phyloP scores from a whole-genome alignment of 2,113 vertebrate species.

The Microtus ochrogaster region DNA sequence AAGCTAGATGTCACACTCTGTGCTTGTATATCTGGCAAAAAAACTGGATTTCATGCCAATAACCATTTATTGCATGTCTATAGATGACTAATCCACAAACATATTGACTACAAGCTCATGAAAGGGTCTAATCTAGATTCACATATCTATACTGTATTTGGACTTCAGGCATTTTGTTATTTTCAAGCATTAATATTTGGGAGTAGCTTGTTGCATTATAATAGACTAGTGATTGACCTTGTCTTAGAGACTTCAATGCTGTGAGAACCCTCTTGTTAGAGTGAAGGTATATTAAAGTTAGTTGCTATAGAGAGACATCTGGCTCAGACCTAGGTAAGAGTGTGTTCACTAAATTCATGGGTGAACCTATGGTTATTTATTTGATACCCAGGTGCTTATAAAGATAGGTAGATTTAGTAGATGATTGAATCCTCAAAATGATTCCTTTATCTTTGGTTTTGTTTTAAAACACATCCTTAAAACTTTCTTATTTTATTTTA shows the following conservation, averaged over 20 bases:
- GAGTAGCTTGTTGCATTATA: not conserved
- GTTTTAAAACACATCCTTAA: not conserved
- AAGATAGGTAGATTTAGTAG: not conserved
- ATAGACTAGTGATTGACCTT: not conserved
- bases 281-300: not conserved
- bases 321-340: not conserved
- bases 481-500: not conserved
- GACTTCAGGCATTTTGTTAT: not conserved
- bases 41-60: not conserved
- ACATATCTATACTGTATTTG: not conserved
- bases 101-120: not conserved
- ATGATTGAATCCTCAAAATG: not conserved
- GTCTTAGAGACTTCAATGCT: not conserved
- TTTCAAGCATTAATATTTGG: conserved; percentile 21
- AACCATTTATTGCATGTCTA: not conserved
- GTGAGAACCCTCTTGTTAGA: not conserved
- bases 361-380: conserved; percentile 1
- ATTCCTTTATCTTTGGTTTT: not conserved
- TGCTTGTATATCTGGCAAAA: not conserved
- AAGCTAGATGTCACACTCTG: not conserved
- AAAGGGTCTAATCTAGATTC: not conserved
- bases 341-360: not conserved
- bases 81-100: not conserved
- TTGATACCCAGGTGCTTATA: conserved; percentile 21
- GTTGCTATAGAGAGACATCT: not conserved